A percentile compares a stretch with the other conserved stretches of the same genome.
phyloP scores from a whole-genome alignment of 2,113 vertebrate species.

The Propithecus coquereli region DNA sequence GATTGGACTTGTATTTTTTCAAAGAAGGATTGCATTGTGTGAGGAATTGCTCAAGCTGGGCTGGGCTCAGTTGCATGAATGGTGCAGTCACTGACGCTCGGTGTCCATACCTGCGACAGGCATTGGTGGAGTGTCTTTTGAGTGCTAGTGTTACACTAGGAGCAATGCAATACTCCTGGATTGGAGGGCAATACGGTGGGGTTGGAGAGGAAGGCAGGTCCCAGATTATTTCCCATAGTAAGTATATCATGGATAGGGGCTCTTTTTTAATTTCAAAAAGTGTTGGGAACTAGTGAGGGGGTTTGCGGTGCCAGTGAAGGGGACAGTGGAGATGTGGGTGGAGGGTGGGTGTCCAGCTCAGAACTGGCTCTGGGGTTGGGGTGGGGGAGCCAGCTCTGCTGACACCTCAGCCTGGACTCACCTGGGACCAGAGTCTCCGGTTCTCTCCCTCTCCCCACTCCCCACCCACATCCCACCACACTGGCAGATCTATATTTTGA shows the following conservation, averaged over 20 bases:
- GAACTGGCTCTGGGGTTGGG: background rate
- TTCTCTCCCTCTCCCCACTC: background rate
- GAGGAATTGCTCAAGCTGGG: background rate
- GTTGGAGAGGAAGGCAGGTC: background rate
- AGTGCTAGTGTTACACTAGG: background rate
- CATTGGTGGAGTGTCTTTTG: background rate
- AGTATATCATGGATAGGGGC: fast-evolving
- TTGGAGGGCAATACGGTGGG: too few species aligned
- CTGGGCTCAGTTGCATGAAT: background rate
- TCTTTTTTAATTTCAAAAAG: background rate
- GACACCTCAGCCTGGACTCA: background rate
- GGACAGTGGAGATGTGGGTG: background rate
- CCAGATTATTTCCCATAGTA: background rate
- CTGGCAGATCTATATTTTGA: background rate
- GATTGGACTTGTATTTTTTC: background rate
- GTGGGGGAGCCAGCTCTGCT: background rate
- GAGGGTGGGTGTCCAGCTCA: background rate
- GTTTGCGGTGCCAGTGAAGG: background rate
- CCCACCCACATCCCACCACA: background rate
- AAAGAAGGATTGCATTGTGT: background rate
- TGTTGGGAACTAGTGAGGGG: background rate
- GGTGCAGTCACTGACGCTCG: too few species aligned
- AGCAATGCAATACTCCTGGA: background rate
- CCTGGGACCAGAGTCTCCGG: too few species aligned
- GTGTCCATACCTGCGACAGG: background rate